A percentile compares a stretch with the other conserved stretches of the same genome.
phyloP scores from a whole-genome alignment of 35 echinoderm and acorn worm genomes.

The Heliocidaris tuberculata region DNA sequence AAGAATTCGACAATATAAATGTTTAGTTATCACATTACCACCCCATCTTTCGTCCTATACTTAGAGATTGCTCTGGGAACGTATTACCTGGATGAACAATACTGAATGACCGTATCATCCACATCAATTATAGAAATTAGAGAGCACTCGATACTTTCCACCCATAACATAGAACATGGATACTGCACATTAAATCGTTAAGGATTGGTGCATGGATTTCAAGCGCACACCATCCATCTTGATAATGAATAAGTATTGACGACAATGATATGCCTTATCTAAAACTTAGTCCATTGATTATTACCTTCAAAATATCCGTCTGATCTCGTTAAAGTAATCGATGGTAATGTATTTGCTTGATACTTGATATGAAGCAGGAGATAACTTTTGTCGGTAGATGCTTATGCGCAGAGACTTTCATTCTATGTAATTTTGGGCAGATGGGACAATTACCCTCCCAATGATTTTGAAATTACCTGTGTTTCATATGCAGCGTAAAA shows the following conservation, averaged over 20 bases:
- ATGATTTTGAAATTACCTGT: no score
- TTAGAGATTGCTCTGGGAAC: neutral
- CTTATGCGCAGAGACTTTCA: neutral
- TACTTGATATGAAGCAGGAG: neutral
- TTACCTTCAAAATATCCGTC: neutral
- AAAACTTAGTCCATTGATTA: neutral
- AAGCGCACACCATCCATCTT: neutral
- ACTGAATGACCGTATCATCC: neutral
- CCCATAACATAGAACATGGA: neutral
- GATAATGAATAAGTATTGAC: neutral
- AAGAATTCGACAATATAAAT: neutral
- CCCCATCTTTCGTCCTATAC: neutral
- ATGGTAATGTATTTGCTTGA: neutral
- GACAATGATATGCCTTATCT: neutral
- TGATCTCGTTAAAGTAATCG: neutral
- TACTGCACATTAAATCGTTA: neutral
- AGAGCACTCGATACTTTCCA: neutral
- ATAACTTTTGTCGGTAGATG: neutral
- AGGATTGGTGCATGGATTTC: neutral
- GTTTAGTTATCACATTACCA: constrained; percentile 17
- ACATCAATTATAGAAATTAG: neutral
- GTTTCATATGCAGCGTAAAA: no score
- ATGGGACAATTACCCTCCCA: no score
- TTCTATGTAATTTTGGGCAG: no score
- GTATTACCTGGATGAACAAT: neutral